Conservation (phyloP, 35 echinoderm and acorn worm species). For the Patiria miniata region DNA sequence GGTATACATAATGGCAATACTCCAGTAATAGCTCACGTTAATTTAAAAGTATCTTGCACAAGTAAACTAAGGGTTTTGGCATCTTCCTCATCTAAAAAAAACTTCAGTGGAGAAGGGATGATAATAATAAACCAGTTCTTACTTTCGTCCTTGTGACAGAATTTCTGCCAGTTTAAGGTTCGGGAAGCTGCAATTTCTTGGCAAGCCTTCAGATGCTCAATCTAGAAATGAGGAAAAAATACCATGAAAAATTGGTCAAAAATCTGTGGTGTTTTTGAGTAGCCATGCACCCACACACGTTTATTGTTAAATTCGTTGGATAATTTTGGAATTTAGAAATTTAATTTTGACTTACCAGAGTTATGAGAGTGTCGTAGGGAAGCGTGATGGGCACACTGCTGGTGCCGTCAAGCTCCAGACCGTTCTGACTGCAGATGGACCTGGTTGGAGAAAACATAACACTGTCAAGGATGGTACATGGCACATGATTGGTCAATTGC, state of each 20-base stretch:
- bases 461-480: not conserved
- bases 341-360: conserved; percentile 80
- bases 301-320: too few relatives aligned
- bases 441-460: conserved; percentile 13
- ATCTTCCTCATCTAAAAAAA: too few relatives aligned
- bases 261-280: not conserved
- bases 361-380: conserved; percentile 96
- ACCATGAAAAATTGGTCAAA: not conserved
- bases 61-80: not conserved
- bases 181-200: conserved; percentile 87
- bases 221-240: conserved; percentile 51
- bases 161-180: conserved; percentile 98
- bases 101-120: too few relatives aligned
- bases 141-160: conserved; percentile 87
- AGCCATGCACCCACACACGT: too few relatives aligned
- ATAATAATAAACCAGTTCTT: conserved; percentile 19
- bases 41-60: not conserved
- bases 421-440: conserved; percentile 82
- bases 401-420: conserved; percentile 64
- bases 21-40: not conserved
- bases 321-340: too few relatives aligned
- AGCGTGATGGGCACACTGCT: conserved; percentile 69
- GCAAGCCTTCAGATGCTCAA: conserved; percentile 96
- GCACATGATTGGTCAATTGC: too few relatives aligned
- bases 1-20: not conserved